Base-by-base conservation (phyloP, 64 coral and sea anemone species). In the Montipora cactus region DNA sequence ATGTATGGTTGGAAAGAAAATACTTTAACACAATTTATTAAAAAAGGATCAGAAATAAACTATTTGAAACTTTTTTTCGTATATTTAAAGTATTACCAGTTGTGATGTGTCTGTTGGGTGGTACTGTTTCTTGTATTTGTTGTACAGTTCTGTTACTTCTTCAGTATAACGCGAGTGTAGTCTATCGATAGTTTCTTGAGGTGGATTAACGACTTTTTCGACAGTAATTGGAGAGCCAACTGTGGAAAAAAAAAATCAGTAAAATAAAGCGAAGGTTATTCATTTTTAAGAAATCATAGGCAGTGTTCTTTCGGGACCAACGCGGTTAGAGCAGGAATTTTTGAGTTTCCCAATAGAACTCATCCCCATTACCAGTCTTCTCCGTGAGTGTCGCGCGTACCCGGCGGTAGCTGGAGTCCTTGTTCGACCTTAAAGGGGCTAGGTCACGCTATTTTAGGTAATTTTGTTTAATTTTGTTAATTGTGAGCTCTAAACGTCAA, bases 171-270 rank as follows among this genome's bases (percentile, higher is more conserved):
- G 74, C 37, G 57, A 48, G 58, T 93, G 91, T 5, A 93, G 77
- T 50, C 55, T 21, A 74, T 93, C 83, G 9, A 93, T 79, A 37
- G 87, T 44, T 50, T 93, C 75, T 21, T 93, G n/a, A 5, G 28
- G 69, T 87, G 91, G 91, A 50, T 71, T 77, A 50, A 18, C 81
- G 76, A 74, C 20, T 55, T 93, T 93, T 25, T 45, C 15, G 20
- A 93, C 91, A 37, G 71, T 28, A 73, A 93, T 87, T 61, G 91
- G 83, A 8, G 72, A 21, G 21, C 91, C 91, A 73, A 93, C 91
- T 93, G 73, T 13, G 18, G 19, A 23, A 71, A 71, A 23, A 23
- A 58, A 49, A 28, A 21, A 89, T 4, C 53, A 4, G 10, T 16
- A 68, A 84, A 7, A 47, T 72, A 44, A 16, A 20, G 14, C 45